Evolutionary conservation across 2,113 vertebrate genomes (phyloP).

Genomic region (Haliaeetus leucogaster): DNA sequence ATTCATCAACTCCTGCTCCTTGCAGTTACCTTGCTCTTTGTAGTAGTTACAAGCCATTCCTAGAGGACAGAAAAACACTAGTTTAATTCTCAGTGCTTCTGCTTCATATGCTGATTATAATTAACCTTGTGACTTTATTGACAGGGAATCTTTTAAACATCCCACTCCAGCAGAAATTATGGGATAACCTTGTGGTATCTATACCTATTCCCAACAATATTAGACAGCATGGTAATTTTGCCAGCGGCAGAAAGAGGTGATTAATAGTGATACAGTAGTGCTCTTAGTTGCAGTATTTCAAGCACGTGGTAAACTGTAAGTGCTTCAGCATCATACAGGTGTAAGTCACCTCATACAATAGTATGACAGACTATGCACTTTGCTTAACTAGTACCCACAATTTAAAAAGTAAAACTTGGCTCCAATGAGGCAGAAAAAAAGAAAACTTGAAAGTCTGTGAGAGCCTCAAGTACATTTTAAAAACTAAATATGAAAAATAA

Average conservation of each 20-base stretch:
- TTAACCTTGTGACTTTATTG: neutral
- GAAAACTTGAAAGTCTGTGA: neutral
- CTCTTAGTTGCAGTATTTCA: neutral
- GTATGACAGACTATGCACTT: neutral
- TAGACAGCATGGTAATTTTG: neutral
- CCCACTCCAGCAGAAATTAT: neutral
- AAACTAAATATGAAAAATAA: neutral
- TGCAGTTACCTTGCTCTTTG: neutral
- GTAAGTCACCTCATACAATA: neutral
- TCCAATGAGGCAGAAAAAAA: neutral
- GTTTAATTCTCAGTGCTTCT: neutral
- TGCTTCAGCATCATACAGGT: neutral
- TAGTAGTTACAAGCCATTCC: neutral
- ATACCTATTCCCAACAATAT: neutral
- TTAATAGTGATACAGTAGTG: neutral
- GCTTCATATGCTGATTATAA: neutral
- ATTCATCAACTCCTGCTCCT: neutral
- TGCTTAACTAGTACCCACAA: neutral
- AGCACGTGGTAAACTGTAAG: neutral
- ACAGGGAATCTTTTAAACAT: neutral
- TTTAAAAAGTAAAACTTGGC: neutral
- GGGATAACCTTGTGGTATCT: neutral
- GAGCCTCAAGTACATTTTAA: neutral
- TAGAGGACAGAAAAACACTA: neutral
- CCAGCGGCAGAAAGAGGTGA: neutral